Percentiles rank a stretch among this genome's conserved stretches.
phyloP scores from a whole-genome alignment of 2,888 invertebrate species.

The Hydraecia micacea region DNA sequence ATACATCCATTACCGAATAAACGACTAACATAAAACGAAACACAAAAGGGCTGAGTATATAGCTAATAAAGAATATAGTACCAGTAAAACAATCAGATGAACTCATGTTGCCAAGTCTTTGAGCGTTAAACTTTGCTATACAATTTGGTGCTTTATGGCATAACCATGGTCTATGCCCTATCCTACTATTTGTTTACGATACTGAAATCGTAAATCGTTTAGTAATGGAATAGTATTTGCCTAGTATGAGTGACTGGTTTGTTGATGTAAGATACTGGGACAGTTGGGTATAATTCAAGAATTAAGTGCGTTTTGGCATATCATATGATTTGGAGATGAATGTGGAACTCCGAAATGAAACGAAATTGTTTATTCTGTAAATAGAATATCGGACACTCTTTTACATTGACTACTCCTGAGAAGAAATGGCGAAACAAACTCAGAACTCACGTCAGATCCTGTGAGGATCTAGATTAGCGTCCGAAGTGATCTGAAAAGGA shows the following conservation, averaged over 20 bases:
- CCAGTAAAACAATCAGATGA: conserved; percentile 72
- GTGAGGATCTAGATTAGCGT: neutral
- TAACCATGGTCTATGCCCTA: conserved; percentile 37
- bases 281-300: conserved; percentile 45
- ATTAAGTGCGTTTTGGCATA: conserved; percentile 28
- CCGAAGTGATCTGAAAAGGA: neutral
- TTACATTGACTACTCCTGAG: neutral
- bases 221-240: conserved; percentile 27
- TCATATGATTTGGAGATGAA: conserved; percentile 5
- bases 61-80: conserved; percentile 69
- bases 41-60: conserved; percentile 65
- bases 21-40: conserved; percentile 73
- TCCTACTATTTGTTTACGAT: conserved; percentile 53
- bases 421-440: neutral
- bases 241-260: conserved; percentile 16
- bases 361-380: neutral
- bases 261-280: conserved; percentile 17
- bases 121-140: conserved; percentile 70
- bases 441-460: neutral
- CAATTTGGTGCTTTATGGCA: conserved; percentile 45
- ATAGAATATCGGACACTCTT: neutral
- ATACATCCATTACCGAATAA: conserved; percentile 67
- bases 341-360: conserved; percentile 3
- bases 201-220: conserved; percentile 45
- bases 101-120: conserved; percentile 74